These are phyloP conservation scores for Sylvilagus bachmani DNA, from an alignment of 2,113 vertebrate genomes.

Conservation along the genomic window DNA sequence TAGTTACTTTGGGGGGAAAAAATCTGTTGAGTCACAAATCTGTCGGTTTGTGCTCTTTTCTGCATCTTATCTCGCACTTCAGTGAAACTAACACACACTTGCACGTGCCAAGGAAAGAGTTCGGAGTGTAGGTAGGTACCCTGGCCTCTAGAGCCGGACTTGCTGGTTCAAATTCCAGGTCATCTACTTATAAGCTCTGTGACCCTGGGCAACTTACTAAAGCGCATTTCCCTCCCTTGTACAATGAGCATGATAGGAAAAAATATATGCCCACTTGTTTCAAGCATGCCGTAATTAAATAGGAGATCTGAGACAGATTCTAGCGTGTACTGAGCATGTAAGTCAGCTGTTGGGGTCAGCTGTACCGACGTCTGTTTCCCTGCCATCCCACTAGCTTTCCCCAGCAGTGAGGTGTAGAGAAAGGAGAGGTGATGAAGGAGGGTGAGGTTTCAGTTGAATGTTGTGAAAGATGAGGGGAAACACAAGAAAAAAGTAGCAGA, in stretches of 20 bases:
- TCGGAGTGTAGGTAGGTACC: neutral
- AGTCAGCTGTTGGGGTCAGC: neutral
- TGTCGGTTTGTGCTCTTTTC: neutral
- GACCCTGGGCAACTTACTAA: neutral
- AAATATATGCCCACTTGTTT: neutral
- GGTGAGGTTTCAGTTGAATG: neutral
- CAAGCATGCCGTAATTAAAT: slow-evolving; percentile 4
- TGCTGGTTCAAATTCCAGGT: neutral
- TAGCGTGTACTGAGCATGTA: neutral
- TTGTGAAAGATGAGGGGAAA: neutral
- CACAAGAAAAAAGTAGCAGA: neutral
- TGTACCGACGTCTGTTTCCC: neutral
- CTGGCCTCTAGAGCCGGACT: neutral
- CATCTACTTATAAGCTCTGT: neutral
- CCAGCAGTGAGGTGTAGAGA: neutral
- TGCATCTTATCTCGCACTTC: neutral
- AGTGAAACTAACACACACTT: neutral
- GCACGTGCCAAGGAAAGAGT: neutral
- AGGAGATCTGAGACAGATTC: slow-evolving; percentile 22
- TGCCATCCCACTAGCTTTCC: neutral
- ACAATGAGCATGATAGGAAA: neutral
- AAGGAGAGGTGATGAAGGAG: neutral
- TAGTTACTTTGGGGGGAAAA: neutral
- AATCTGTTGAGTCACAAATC: neutral
- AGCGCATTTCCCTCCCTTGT: slow-evolving; percentile 40